Evolutionary conservation across 2,797 vertebrate genomes (phyloP).

Genomic region (Hypotaenidia philippensis): DNA sequence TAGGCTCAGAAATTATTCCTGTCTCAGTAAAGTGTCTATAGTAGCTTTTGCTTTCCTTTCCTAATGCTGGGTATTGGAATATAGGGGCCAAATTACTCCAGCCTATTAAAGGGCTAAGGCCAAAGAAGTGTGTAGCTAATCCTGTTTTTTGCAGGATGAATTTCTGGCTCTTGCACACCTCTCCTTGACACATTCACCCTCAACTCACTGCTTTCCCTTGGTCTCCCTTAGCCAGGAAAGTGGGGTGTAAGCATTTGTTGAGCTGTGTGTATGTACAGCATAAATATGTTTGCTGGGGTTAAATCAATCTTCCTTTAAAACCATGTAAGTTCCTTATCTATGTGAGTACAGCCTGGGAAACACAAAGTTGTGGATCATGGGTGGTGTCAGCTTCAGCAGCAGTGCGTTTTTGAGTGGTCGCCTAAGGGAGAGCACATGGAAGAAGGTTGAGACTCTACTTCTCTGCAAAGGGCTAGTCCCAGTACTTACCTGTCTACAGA

Average conservation of each 20-base stretch:
- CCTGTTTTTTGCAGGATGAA: neutral
- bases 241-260: neutral
- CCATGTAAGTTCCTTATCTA: neutral
- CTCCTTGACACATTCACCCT: neutral
- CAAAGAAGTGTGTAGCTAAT: neutral
- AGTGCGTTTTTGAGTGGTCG: neutral
- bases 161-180: neutral
- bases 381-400: neutral
- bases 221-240: neutral
- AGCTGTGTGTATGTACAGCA: accelerated
- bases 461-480: neutral
- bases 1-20: neutral
- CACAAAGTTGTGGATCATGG: neutral
- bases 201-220: neutral
- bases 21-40: neutral
- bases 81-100: neutral
- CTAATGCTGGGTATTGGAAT: neutral
- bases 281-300: neutral
- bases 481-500: neutral
- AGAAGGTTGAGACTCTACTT: neutral
- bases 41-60: neutral
- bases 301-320: neutral
- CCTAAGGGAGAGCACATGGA: accelerated
- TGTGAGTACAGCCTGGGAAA: neutral
- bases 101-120: neutral